Base-by-base conservation (phyloP, 2,888 invertebrate species). In the Elaeidobius kamerunicus region DNA sequence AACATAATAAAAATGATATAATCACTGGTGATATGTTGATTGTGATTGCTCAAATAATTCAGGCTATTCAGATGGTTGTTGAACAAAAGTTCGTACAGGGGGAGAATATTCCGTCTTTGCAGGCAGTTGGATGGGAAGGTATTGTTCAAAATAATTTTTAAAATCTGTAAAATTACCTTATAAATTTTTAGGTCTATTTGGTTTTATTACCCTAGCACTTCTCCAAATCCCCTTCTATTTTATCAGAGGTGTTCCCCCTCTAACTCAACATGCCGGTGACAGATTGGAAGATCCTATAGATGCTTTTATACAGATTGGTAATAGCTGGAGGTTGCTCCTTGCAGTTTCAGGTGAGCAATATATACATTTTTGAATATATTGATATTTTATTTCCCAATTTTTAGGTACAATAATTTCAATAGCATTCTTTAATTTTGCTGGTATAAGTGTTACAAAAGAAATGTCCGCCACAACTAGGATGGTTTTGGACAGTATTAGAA, bases 51-150 rank as follows among this genome's bases (percentile, higher is more conserved):
- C 86, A 86, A 68, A 82, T 97, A 40, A 82, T 97, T 60, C 86
- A 86, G 14, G 88, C 94, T 0, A 80, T 85, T 50, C 95, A 96
- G 75, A 93, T 96, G 88, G 93, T 97, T 0, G 85, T 91, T 57
- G 97, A 98, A 72, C 96, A 98, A 71, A 92, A 91, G 74, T 91
- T 85, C 71, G 83, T 97, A 0, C 77, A 83, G 52, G 85, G 88
- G 42, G 78, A 86, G 62, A 90, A 93, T 72, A 90, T 96, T 40
- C 90, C 92, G 0, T 84, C 96, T 0, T 74, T 97, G 55, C 90
- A 92, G 71, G 95, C 91, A 3, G 90, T 94, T 15, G 96, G 97
- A 5, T 92, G 91, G 88, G 95, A 97, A 78, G 94, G 93, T 74
- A 75, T 73, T 5, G n/a, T n/a, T 9, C 7, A 39, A 9, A 15